Percentiles rank a stretch among this genome's conserved stretches.
phyloP scores from a whole-genome alignment of 2,113 vertebrate species.

The Penelope pileata region DNA sequence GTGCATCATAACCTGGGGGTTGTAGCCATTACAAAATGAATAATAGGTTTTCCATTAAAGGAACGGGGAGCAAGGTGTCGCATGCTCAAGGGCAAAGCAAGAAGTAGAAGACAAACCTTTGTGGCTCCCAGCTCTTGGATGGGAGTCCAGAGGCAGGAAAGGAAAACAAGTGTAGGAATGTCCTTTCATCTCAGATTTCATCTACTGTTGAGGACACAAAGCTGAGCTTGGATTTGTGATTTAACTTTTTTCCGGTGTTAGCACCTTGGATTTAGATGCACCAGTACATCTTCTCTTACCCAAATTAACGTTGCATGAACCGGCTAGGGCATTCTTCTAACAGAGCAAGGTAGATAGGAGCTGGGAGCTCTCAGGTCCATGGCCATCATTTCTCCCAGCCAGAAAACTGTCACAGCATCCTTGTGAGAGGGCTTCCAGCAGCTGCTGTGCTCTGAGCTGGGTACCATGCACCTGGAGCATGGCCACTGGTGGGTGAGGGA shows the following conservation, averaged over 20 bases:
- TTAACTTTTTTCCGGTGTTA: background rate
- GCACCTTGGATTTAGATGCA: background rate
- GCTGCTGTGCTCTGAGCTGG: background rate
- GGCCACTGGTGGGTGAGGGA: background rate
- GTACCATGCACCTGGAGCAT: rapidly evolving
- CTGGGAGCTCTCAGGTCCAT: background rate
- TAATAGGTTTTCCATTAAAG: no score
- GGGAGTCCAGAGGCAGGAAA: background rate
- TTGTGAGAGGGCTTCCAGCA: background rate
- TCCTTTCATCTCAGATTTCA: background rate
- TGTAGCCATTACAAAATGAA: no score
- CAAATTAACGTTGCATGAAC: background rate
- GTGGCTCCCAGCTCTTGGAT: background rate
- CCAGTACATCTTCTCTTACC: background rate
- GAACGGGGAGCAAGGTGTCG: background rate
- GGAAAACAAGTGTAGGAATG: background rate
- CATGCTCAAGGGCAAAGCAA: background rate
- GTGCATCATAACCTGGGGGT: no score
- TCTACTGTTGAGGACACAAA: background rate
- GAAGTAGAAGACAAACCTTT: background rate
- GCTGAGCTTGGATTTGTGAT: background rate
- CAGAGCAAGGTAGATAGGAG: background rate
- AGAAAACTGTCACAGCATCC: background rate
- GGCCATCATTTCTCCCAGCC: background rate
- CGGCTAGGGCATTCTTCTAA: background rate